Conservation (phyloP, 2,888 invertebrate genomes). For the Clivina fossor region DNA sequence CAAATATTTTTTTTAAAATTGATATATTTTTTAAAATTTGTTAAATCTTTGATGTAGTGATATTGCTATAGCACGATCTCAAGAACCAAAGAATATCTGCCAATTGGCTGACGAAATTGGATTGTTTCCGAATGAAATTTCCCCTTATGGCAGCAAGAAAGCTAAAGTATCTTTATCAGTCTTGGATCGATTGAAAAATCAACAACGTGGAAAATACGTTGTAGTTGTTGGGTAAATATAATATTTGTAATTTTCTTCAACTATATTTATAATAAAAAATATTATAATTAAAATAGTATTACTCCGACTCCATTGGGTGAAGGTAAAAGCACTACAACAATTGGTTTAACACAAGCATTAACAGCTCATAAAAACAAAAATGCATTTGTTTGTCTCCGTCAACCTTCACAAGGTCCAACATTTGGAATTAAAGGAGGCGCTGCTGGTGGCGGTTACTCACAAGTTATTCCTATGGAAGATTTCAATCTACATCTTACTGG, state of each 20-base stretch:
- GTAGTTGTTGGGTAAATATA: constrained; percentile 87
- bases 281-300: constrained; percentile 76
- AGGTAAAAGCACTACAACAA: constrained; percentile 94
- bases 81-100: constrained; percentile 81
- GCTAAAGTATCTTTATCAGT: constrained; percentile 88
- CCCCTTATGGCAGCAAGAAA: constrained; percentile 89
- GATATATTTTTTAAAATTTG: constrained; percentile 4
- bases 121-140: constrained; percentile 76
- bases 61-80: constrained; percentile 85
- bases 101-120: constrained; percentile 83
- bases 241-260: background rate
- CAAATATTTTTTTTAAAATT: background rate
- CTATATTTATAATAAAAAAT: constrained; percentile 3
- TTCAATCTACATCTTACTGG: constrained; percentile 98
- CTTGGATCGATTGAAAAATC: constrained; percentile 70
- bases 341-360: constrained; percentile 92
- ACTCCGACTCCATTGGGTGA: constrained; percentile 99
- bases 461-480: constrained; percentile 98
- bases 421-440: constrained; percentile 99
- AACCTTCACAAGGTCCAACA: constrained; percentile 98
- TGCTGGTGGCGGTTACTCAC: constrained; percentile 97
- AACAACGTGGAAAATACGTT: constrained; percentile 83
- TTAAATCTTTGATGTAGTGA: constrained; percentile 62
- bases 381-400: constrained; percentile 90
- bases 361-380: constrained; percentile 82